These are phyloP conservation scores for Lycaon pictus DNA, from an alignment of 2,113 vertebrate genomes.

Conservation along the genomic window DNA sequence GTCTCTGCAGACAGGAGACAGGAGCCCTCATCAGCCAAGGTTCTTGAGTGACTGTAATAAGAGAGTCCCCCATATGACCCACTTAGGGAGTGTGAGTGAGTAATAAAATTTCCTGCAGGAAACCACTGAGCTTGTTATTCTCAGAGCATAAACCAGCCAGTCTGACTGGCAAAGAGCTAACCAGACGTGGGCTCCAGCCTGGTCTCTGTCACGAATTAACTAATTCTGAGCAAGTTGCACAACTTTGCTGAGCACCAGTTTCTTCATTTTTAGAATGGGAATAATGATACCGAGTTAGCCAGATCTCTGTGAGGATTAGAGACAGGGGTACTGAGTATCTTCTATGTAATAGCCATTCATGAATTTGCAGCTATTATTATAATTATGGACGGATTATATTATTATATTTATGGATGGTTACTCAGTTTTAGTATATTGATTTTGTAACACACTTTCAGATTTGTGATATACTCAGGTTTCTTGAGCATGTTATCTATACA, in stretches of 20 bases:
- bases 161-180: neutral
- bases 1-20: neutral
- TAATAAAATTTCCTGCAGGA: neutral
- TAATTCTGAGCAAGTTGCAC: neutral
- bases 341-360: neutral
- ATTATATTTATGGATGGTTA: neutral
- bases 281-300: neutral
- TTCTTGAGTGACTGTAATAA: neutral
- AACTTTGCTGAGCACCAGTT: neutral
- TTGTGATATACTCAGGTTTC: neutral
- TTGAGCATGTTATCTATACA: neutral
- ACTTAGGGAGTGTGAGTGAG: neutral
- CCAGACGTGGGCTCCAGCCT: neutral
- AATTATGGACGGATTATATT: neutral
- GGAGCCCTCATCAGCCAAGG: neutral
- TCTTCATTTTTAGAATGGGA: neutral
- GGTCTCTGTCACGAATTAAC: neutral
- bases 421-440: conserved; percentile 1
- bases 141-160: conserved; percentile 1
- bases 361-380: neutral
- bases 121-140: neutral
- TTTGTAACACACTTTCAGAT: neutral
- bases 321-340: neutral
- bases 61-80: neutral
- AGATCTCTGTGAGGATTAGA: neutral